These are phyloP conservation scores for Heliconius ethilla DNA, from an alignment of 2,888 invertebrate genomes.

Conservation along the genomic window DNA sequence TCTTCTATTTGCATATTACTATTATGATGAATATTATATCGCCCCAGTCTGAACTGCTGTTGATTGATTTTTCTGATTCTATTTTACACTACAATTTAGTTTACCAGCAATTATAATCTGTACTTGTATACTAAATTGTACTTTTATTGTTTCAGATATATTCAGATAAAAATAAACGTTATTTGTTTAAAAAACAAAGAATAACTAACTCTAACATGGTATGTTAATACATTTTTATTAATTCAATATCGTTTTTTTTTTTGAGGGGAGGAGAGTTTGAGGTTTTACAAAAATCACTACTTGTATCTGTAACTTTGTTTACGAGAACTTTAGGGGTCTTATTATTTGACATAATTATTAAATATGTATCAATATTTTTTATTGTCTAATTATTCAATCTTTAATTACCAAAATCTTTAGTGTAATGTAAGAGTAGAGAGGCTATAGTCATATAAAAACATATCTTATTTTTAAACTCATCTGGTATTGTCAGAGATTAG, in stretches of 20 bases:
- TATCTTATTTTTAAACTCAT: neutral
- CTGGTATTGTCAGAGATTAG: neutral
- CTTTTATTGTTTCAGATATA: neutral
- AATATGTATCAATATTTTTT: too few relatives aligned
- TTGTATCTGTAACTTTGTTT: neutral
- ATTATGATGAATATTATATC: conserved; percentile 36
- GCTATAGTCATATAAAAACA: too few relatives aligned
- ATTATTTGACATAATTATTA: too few relatives aligned
- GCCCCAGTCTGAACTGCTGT: conserved; percentile 39
- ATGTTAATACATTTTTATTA: neutral
- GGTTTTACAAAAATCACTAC: neutral
- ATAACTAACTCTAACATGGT: neutral
- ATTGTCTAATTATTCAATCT: too few relatives aligned
- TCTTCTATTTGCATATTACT: neutral
- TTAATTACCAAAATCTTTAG: too few relatives aligned
- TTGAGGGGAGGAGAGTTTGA: too few relatives aligned
- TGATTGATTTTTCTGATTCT: conserved; percentile 30
- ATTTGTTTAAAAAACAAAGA: neutral
- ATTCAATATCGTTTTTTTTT: too few relatives aligned
- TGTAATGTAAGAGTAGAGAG: too few relatives aligned
- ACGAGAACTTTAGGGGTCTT: too few relatives aligned
- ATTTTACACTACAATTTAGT: neutral
- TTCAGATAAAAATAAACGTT: neutral
- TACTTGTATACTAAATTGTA: neutral
- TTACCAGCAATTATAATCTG: neutral